These are phyloP conservation scores for Hoplodrina blanda DNA, from an alignment of 2,888 invertebrate species.

Conservation along the genomic window DNA sequence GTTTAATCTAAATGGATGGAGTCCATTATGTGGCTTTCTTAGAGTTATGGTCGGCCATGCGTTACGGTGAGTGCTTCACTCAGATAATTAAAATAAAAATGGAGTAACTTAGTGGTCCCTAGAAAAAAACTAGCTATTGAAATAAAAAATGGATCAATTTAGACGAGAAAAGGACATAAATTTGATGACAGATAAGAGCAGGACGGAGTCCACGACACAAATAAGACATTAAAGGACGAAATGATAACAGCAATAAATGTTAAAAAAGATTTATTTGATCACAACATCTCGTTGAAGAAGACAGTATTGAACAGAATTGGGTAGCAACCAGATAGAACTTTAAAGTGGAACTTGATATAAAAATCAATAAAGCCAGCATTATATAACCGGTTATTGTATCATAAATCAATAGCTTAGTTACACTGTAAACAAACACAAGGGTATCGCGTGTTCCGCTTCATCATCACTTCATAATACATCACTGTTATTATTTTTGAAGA, in stretches of 20 bases:
- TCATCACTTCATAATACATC: conserved; percentile 66
- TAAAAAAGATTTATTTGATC: conserved; percentile 47
- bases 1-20: conserved; percentile 68
- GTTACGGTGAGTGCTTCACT: conserved; percentile 47
- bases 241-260: conserved; percentile 45
- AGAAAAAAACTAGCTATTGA: conserved; percentile 17
- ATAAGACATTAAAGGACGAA: conserved; percentile 36
- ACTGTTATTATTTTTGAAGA: conserved; percentile 61
- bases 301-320: conserved; percentile 1
- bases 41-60: conserved; percentile 59
- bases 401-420: conserved; percentile 69
- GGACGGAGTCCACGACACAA: conserved; percentile 31
- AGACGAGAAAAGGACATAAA: conserved; percentile 23
- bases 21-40: conserved; percentile 56
- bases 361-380: conserved; percentile 66
- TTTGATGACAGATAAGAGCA: conserved; percentile 41
- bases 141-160: conserved; percentile 31
- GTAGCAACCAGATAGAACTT: conserved; percentile 38
- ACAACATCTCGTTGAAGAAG: conserved; percentile 19
- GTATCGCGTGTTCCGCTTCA: conserved; percentile 65
- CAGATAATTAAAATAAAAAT: conserved; percentile 43
- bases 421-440: conserved; percentile 65
- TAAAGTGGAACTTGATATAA: conserved; percentile 50
- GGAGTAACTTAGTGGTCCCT: background rate
- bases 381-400: conserved; percentile 60